Base-by-base conservation (phyloP, 1,140 invertebrate genomes). In the Aricia agestis region DNA sequence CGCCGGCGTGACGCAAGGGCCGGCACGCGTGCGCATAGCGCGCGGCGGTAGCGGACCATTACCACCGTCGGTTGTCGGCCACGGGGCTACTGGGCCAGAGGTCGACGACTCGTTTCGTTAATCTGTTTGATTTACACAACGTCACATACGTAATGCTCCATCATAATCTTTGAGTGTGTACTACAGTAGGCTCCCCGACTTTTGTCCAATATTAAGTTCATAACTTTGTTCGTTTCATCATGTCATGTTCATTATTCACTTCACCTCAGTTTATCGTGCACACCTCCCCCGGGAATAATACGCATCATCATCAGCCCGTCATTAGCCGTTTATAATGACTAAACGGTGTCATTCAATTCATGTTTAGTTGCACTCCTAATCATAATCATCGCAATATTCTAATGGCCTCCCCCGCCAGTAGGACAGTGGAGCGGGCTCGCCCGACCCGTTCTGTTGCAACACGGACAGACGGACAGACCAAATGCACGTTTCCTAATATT, bases 51-150 rank as follows among this genome's bases (percentile, higher is more conserved):
- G 45, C 45, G 45, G 45, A 52, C 45, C 45, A 52, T 52, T 13
- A 52, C 45, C 45, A 52, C 45, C 11, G 11, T 52, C 11, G 41
- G 11, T 42, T 52, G 11, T 52, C 45, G 45, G 45, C 45, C 45
- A 13, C 45, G 10, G 13, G 45, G 45, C 45, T 15, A 52, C 45
- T 52, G 13, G 45, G 45, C 45, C 45, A 52, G 45, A 52, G 45
- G 45, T 52, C 45, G 45, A 52, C 45, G 45, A 52, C 45, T 13
- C 45, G 45, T 52, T 52, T 52, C 45, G 45, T 52, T 52, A 36
- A 52, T 52, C 45, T 52, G 45, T 52, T 52, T 52, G 45, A 52
- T 52, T 52, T 52, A 52, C 45, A 52, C 45, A 52, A 52, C 9
- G 13, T 52, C 13, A 15, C 45, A 52, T 15, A 52, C 45, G 45